Evolutionary conservation across 2,888 invertebrate genomes (phyloP).

Genomic region (Orthosia gothica): DNA sequence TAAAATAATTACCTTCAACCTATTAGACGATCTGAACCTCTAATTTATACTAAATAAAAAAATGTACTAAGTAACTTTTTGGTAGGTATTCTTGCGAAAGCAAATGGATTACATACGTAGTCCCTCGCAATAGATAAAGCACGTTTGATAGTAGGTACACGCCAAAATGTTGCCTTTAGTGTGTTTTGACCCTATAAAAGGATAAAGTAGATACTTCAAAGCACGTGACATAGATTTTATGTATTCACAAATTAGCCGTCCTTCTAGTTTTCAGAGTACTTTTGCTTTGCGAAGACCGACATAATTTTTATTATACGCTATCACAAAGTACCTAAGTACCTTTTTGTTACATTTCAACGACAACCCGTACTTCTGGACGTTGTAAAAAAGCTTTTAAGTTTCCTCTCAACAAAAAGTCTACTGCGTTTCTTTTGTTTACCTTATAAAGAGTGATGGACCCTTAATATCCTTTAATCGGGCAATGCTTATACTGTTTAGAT

Average conservation of each 20-base stretch:
- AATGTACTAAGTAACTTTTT: too few species aligned
- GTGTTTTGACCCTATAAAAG: constrained; percentile 6
- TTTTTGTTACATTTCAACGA: constrained; percentile 62
- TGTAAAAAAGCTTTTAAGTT: constrained; percentile 67
- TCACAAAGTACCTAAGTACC: constrained; percentile 56
- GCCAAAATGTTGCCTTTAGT: too few species aligned
- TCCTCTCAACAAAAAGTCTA: constrained; percentile 46
- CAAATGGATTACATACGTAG: not conserved
- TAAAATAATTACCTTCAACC: too few species aligned
- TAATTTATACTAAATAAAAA: too few species aligned
- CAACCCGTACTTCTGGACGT: constrained; percentile 49
- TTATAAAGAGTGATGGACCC: constrained; percentile 12
- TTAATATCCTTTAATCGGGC: constrained; percentile 11
- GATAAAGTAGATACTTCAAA: not conserved
- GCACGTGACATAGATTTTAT: constrained; percentile 40
- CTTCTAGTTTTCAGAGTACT: constrained; percentile 38
- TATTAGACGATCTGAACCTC: too few species aligned
- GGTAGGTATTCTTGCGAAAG: too few species aligned
- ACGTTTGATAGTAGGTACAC: not conserved
- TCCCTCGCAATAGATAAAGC: not conserved
- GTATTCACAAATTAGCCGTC: constrained; percentile 36
- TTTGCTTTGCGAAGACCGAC: constrained; percentile 36
- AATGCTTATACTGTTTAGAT: not conserved
- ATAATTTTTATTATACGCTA: constrained; percentile 55
- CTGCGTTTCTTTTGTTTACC: constrained; percentile 47